Evolutionary conservation across 2,888 invertebrate species (phyloP).

Genomic region (Unio pictorum): DNA sequence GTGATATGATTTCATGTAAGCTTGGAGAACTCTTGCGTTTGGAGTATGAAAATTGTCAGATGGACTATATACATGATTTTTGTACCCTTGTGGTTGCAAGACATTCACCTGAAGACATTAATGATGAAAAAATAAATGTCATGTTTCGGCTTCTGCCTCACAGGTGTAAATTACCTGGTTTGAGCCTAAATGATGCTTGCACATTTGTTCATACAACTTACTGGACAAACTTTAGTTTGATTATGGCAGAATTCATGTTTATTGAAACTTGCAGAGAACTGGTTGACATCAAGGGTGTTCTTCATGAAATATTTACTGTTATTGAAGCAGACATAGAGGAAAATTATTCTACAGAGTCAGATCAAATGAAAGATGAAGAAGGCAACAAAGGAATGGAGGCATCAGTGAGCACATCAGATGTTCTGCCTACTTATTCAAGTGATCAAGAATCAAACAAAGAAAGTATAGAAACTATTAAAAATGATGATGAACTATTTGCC

Average conservation of each 20-base stretch:
- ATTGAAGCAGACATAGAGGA: too few species aligned
- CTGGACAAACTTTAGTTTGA: conserved; percentile 9
- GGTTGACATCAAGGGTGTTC: background rate
- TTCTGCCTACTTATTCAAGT: too few species aligned
- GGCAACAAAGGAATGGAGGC: too few species aligned
- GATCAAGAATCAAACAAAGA: too few species aligned
- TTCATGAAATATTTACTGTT: too few species aligned
- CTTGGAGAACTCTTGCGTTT: conserved; percentile 8
- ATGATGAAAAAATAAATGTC: background rate
- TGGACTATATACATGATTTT: conserved; percentile 28
- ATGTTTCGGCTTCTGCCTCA: conserved; percentile 13
- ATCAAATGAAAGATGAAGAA: too few species aligned
- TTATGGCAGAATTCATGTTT: conserved; percentile 11
- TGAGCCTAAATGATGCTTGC: background rate
- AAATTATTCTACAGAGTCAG: too few species aligned
- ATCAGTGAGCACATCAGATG: too few species aligned
- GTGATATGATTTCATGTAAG: too few species aligned
- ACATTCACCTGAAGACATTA: background rate
- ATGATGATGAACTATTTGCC: too few species aligned
- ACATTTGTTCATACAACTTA: conserved; percentile 4
- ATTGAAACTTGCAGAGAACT: conserved; percentile 8
- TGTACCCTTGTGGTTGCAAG: conserved; percentile 7
- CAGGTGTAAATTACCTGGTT: background rate
- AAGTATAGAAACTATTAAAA: too few species aligned
- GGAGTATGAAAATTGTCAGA: conserved; percentile 5